Conservation (phyloP, 2,113 vertebrate species). For the Lates calcarifer region DNA sequence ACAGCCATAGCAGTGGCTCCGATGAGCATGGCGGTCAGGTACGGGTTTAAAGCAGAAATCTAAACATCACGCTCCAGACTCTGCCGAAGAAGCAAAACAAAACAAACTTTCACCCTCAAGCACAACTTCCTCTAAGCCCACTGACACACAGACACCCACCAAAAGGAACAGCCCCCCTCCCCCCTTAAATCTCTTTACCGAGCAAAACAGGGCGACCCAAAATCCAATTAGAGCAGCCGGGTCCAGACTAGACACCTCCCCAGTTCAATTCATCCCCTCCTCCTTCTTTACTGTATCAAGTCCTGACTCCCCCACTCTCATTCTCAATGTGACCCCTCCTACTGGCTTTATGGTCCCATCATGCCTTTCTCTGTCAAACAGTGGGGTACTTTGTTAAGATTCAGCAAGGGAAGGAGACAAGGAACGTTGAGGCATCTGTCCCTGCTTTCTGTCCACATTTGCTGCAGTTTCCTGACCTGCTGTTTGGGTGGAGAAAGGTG, state of each 20-base stretch:
- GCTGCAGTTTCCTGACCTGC: not conserved
- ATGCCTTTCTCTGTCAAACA: conserved; percentile 51
- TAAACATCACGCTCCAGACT: conserved; percentile 62
- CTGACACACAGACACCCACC: conserved; percentile 58
- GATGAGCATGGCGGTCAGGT: conserved; percentile 71
- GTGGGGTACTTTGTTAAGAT: conserved; percentile 49
- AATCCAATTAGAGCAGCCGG: conserved; percentile 78
- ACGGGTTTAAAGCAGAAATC: conserved; percentile 61
- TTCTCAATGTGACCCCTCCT: conserved; percentile 15
- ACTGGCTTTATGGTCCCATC: conserved; percentile 9
- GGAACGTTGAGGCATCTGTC: conserved; percentile 17
- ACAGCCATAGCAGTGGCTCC: conserved; percentile 17
- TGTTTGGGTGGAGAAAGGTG: not conserved
- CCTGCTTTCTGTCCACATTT: not conserved
- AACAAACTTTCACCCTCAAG: conserved; percentile 68
- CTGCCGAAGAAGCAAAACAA: conserved; percentile 63
- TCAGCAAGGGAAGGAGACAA: not conserved
- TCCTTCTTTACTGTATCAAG: conserved; percentile 58
- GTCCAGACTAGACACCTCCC: conserved; percentile 61
- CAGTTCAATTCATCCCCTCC: conserved; percentile 47
- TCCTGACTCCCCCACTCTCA: conserved; percentile 37
- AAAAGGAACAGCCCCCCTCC: conserved; percentile 26
- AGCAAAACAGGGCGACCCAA: conserved; percentile 51
- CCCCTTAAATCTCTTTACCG: conserved; percentile 61
- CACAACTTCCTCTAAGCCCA: conserved; percentile 78